Conservation (phyloP, 1,140 invertebrate species). For the Samia ricini region DNA sequence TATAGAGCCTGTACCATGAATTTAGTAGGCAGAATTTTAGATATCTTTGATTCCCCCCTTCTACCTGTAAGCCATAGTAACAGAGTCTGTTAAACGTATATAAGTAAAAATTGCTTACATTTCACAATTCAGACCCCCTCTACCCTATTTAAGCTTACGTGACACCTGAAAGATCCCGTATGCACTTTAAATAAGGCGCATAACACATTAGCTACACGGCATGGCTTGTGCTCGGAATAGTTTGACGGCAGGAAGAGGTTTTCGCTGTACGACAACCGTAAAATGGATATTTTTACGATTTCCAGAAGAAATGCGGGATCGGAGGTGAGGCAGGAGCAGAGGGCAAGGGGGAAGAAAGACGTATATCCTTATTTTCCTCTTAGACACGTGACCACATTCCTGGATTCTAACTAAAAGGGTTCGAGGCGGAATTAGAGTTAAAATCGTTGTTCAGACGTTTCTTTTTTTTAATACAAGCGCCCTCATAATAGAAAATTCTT, state of each 20-base stretch:
- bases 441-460: background rate
- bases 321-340: background rate
- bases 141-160: no score
- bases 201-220: background rate
- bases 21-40: no score
- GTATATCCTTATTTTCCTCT: slow-evolving; percentile 58
- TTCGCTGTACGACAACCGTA: slow-evolving; percentile 28
- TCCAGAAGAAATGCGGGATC: background rate
- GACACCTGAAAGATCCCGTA: no score
- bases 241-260: slow-evolving; percentile 24
- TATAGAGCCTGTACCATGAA: no score
- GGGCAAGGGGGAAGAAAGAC: slow-evolving; percentile 19
- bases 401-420: slow-evolving; percentile 41
- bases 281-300: slow-evolving; percentile 34
- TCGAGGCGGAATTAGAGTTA: slow-evolving; percentile 21
- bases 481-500: no score
- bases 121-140: no score
- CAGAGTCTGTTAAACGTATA: no score
- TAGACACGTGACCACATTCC: slow-evolving; percentile 50
- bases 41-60: no score
- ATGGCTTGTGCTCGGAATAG: slow-evolving; percentile 12
- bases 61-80: no score
- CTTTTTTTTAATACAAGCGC: background rate
- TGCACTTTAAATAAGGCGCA: slow-evolving; percentile 4
- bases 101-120: no score